Evolutionary conservation across 92 coral and sea anemone genomes (phyloP).

Genomic region (Ricordea florida): DNA sequence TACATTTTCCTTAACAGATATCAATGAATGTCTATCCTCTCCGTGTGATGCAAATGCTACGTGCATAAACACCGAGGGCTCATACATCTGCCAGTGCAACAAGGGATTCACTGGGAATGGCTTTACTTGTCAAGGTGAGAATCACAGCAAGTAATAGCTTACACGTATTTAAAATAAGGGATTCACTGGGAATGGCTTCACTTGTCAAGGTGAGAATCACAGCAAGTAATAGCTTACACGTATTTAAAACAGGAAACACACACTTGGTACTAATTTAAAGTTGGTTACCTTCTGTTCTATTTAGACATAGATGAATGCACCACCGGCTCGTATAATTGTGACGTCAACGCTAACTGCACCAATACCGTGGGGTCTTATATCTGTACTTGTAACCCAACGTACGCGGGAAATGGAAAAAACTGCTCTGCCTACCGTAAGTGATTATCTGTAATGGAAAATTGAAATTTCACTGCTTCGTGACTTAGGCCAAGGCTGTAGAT

Average conservation of each 20-base stretch:
- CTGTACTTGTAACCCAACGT: neutral
- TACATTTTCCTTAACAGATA: conserved; percentile 15
- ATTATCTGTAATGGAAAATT: no score
- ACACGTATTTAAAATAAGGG: no score
- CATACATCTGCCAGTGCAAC: conserved; percentile 27
- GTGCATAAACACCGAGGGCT: conserved; percentile 39
- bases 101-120: conserved; percentile 27
- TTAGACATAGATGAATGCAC: conserved; percentile 20
- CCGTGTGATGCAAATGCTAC: conserved; percentile 46
- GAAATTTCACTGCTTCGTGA: no score
- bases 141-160: no score
- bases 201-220: conserved; percentile 23
- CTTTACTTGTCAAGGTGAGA: conserved; percentile 12
- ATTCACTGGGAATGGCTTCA: conserved; percentile 13
- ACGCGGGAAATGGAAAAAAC: conserved; percentile 9
- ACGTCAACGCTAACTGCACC: neutral
- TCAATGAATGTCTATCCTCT: conserved; percentile 26
- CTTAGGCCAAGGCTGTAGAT: no score
- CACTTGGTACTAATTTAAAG: no score
- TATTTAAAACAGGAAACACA: conserved; percentile 3
- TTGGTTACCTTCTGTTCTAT: no score
- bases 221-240: no score
- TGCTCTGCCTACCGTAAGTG: no score
- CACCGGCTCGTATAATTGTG: neutral
- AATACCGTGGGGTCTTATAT: conserved; percentile 4